Evolutionary conservation across 2,797 vertebrate genomes (phyloP).

Genomic region (Pangasius krempfi): DNA sequence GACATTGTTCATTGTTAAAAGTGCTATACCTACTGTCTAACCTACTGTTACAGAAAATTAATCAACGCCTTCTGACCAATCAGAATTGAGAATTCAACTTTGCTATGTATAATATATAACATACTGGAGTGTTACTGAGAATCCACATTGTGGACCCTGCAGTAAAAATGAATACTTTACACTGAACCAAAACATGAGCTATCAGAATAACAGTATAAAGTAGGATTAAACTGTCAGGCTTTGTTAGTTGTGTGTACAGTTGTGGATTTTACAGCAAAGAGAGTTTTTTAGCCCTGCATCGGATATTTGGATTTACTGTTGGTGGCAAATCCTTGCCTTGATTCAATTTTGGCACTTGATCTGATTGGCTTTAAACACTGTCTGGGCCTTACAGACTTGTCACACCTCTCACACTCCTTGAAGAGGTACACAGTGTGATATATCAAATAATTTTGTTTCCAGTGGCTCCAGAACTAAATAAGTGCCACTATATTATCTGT

Average conservation of each 20-base stretch:
- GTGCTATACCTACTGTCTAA: neutral
- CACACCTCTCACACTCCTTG: constrained; percentile 26
- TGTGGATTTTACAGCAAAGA: neutral
- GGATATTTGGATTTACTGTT: neutral
- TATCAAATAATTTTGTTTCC: constrained; percentile 7
- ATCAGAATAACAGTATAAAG: neutral
- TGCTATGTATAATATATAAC: neutral
- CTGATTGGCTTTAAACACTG: constrained; percentile 47
- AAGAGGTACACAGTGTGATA: constrained; percentile 16
- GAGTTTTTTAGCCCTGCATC: neutral
- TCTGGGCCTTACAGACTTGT: constrained; percentile 45
- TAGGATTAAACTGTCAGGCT: neutral
- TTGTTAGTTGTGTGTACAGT: too few species aligned
- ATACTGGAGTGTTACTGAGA: neutral
- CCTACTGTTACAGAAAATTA: neutral
- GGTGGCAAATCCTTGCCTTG: constrained; percentile 1
- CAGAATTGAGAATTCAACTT: neutral
- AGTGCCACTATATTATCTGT: constrained; percentile 66
- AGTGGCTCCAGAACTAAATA: constrained; percentile 25
- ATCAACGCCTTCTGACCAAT: neutral
- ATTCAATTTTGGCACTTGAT: constrained; percentile 38
- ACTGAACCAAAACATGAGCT: neutral
- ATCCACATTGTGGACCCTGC: neutral
- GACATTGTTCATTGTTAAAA: neutral
- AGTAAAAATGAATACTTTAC: neutral